These are phyloP conservation scores for Semnornis frantzii DNA, from an alignment of 2,113 vertebrate species.

Conservation along the genomic window DNA sequence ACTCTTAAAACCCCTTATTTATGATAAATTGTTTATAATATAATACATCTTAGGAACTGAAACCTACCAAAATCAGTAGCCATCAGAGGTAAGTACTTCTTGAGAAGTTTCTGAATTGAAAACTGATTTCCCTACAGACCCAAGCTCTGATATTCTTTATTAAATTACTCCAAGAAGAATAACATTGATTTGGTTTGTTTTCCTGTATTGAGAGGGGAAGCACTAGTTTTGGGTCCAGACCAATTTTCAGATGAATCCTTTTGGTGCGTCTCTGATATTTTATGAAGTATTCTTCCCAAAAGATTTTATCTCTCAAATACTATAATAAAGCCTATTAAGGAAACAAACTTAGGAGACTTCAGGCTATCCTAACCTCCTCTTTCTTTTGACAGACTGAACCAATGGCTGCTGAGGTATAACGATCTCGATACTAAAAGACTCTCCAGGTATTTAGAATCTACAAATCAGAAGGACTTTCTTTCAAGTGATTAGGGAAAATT, in stretches of 20 bases:
- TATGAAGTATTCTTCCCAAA: background rate
- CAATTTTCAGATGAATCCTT: background rate
- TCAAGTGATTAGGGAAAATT: background rate
- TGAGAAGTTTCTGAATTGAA: background rate
- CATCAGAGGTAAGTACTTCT: background rate
- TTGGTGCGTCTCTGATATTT: background rate
- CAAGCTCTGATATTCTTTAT: background rate
- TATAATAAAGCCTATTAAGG: background rate
- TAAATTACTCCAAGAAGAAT: background rate
- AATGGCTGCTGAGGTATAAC: background rate
- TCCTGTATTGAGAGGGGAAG: background rate
- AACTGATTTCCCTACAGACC: background rate
- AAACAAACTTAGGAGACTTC: background rate
- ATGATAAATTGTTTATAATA: background rate
- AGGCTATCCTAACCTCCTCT: background rate
- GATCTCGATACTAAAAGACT: background rate
- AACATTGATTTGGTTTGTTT: background rate
- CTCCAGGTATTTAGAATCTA: background rate
- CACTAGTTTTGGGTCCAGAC: background rate
- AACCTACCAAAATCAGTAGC: background rate
- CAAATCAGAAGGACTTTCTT: background rate
- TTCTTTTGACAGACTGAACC: background rate
- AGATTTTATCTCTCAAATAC: background rate
- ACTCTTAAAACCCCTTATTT: background rate
- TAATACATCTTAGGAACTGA: background rate